Percentiles rank a stretch among this genome's conserved stretches.
These are phyloP conservation scores for Nephrocerus scutellatus DNA, from an alignment of 2,888 invertebrate species.

Conservation along the genomic window DNA sequence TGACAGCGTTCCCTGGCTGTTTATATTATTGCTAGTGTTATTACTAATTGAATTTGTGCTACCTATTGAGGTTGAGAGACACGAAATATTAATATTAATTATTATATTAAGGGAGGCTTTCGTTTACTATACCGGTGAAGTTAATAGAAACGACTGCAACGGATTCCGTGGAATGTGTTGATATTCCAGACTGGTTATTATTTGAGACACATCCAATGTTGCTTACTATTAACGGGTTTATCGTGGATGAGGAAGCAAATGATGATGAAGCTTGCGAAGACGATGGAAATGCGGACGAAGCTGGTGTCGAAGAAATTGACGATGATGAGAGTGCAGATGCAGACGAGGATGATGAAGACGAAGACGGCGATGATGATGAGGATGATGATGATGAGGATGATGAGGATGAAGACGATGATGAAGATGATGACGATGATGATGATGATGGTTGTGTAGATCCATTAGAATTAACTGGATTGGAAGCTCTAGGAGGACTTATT, in stretches of 20 bases:
- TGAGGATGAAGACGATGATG: too few species aligned
- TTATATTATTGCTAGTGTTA: too few species aligned
- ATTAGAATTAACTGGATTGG: constrained; percentile 22
- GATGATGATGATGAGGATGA: constrained; percentile 18
- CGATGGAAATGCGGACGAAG: constrained; percentile 23
- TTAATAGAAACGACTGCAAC: too few species aligned
- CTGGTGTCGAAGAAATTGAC: constrained; percentile 18
- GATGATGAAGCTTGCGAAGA: constrained; percentile 15
- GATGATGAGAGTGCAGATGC: constrained; percentile 20
- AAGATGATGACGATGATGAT: constrained; percentile 15
- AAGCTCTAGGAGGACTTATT: constrained; percentile 17
- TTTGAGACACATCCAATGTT: too few species aligned
- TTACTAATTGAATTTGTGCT: constrained; percentile 23
- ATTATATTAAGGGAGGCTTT: too few species aligned
- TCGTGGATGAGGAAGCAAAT: too few species aligned
- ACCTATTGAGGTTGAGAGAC: constrained; percentile 14
- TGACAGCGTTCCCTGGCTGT: too few species aligned
- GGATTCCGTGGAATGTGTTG: too few species aligned
- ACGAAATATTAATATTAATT: too few species aligned
- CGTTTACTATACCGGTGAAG: too few species aligned
- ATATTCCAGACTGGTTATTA: too few species aligned
- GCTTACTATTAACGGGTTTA: too few species aligned
- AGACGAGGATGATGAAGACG: constrained; percentile 18
- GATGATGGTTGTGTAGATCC: constrained; percentile 18
- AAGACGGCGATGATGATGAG: constrained; percentile 17